Base-by-base conservation (phyloP, 2,888 invertebrate species). In the Yponomeuta sedellus region DNA sequence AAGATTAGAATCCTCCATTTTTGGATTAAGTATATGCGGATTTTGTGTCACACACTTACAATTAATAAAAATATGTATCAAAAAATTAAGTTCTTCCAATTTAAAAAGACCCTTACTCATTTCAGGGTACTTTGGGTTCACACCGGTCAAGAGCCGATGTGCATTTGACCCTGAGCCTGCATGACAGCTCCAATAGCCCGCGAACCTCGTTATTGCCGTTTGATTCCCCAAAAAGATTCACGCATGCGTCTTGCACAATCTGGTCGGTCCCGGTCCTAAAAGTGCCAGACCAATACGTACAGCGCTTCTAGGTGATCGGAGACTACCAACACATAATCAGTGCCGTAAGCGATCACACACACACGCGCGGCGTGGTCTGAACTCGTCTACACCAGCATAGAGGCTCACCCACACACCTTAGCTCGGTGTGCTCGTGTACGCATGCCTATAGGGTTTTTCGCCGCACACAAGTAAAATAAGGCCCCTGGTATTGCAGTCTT, bases 401-500 rank as follows among this genome's bases (percentile, higher is more conserved):
- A 73, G 76, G 77, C 76, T 75, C 75, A 79, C 81, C 61, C 83
- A 82, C 82, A 86, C 83, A 69, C 8, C 34, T 34, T 34, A 52
- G 2, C 10, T 65, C 52, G 66, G 20, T 11, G 57, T 20, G 22
- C 66, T 64, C 19, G 69, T 71, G 70, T 77, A 65, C 39, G 70
- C 67, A 69, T 70, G 78, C 71, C 70, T 68, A 80, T 69, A 72
- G 69, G 76, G 72, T 66, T 70, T 66, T 68, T 68, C 62, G 69
- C 80, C 83, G 67, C 87, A 85, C 79, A 88, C 88, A 73, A 62
- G 57, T 66, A 72, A 12, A 76, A 34, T 34, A 34, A 8, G 34
- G 34, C 81, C 86, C 87, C 86, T 77, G 86, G 85, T 77, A 73
- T 73, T 77, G 77, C 79, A 78, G 76, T 76, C 75, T 82, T 77